Conservation (phyloP, 1,140 invertebrate species). For the Euwallacea similis region DNA sequence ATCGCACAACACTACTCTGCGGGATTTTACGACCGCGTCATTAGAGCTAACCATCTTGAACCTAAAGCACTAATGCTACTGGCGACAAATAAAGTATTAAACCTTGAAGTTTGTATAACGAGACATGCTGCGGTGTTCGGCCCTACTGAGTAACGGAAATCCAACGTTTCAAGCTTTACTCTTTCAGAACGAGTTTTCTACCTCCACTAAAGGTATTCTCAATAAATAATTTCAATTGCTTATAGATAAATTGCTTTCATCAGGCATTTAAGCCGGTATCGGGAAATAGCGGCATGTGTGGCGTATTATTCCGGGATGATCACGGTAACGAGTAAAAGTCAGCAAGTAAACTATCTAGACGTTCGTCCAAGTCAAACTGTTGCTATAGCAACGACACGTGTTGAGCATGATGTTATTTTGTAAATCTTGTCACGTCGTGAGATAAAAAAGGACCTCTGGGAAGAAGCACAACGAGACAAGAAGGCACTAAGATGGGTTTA, state of each 20-base stretch:
- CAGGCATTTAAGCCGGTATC: constrained; percentile 5
- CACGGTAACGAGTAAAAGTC: constrained; percentile 45
- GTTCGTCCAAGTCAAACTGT: constrained; percentile 47
- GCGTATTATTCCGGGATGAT: constrained; percentile 49
- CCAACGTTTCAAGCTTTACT: too few species aligned
- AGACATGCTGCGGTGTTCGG: constrained; percentile 7
- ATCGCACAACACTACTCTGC: constrained; percentile 15
- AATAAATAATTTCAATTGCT: neutral
- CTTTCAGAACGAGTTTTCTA: too few species aligned
- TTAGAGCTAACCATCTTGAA: constrained; percentile 28
- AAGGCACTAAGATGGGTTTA: constrained; percentile 41
- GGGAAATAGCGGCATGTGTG: constrained; percentile 41
- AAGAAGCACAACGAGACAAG: constrained; percentile 48
- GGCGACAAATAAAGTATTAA: constrained; percentile 25
- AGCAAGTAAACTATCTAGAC: constrained; percentile 44
- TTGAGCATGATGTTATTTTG: constrained; percentile 54
- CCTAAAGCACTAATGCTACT: constrained; percentile 24
- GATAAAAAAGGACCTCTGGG: constrained; percentile 54
- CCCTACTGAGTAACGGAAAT: neutral
- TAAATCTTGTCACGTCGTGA: constrained; percentile 55
- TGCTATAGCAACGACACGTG: constrained; percentile 55
- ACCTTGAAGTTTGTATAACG: constrained; percentile 20
- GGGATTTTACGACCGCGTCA: constrained; percentile 20
- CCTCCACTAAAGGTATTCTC: neutral
- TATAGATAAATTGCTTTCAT: too few species aligned